Base-by-base conservation (phyloP, 2,888 invertebrate genomes). In the Drosophila anomelani region DNA sequence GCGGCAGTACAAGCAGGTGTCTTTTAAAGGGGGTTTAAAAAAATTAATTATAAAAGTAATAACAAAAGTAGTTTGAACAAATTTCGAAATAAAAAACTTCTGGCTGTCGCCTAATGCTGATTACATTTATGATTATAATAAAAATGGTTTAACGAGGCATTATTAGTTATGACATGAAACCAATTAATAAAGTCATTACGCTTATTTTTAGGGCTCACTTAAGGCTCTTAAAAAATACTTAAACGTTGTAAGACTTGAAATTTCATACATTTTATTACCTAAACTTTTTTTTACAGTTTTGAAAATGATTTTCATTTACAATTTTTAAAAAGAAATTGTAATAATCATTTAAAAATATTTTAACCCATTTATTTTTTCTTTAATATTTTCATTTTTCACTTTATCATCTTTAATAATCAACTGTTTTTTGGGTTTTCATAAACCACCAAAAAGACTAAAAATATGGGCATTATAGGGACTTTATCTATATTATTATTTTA, bases 51-150 rank as follows among this genome's bases (percentile, higher is more conserved):
- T 3, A 17, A 13, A 49, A 17, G 17, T 17, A 13, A 7, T 12
- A 32, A 32, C 2, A 20, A 20, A 20, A 49, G 1, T 10, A 1
- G 3, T 17, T 26, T 26, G 4, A 26, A 26, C 26, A 26, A 26
- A 26, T 5, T 5, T 12, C 7, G 1, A 13, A 7, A n/a, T 15
- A 29, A 26, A 10, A 29, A n/a, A n/a, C 7, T 17, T 12, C 0
- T 12, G 12, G 3, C 29, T 12, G 26, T 32, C 5, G 20, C 9
- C 5, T 34, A 9, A 34, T 8, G 34, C 51, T 51, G 51, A 49
- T 58, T 49, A 49, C 36, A 53, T 51, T 53, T 20, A 55, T 54
- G 36, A 29, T 59, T n/a, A 32, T 20, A 56, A 41, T 41, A 56
- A 39, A 55, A 55, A 29, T n/a, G 9, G 9, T 9, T 46, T 54